These are phyloP conservation scores for Paramormyrops kingsleyae DNA, from an alignment of 2,113 vertebrate genomes.

Conservation along the genomic window DNA sequence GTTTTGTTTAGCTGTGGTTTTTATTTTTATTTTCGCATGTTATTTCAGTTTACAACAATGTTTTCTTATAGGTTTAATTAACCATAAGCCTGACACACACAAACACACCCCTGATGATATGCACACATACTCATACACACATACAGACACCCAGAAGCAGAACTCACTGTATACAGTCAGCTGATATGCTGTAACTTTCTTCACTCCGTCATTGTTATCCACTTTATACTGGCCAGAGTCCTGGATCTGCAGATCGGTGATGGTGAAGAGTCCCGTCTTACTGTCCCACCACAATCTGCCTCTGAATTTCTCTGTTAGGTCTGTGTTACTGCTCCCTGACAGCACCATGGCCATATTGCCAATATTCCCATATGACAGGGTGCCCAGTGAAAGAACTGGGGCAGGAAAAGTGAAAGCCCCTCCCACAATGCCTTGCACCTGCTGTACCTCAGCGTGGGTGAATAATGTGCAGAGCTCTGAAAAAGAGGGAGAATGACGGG, in stretches of 20 bases:
- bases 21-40: too few species aligned
- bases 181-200: neutral
- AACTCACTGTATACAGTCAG: conserved; percentile 7
- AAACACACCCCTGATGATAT: neutral
- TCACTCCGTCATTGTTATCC: neutral
- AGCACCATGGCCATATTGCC: neutral
- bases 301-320: neutral
- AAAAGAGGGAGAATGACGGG: neutral
- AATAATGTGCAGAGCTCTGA: neutral
- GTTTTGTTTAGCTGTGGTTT: fast-evolving
- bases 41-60: too few species aligned
- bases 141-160: neutral
- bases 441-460: neutral
- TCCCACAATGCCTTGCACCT: neutral
- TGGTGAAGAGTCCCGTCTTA: conserved; percentile 15
- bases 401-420: neutral
- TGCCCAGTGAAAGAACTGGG: neutral
- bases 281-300: conserved; percentile 16
- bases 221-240: conserved; percentile 16
- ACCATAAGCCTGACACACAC: too few species aligned
- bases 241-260: neutral
- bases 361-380: neutral
- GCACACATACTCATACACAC: neutral
- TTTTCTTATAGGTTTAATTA: too few species aligned
- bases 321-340: neutral